Evolutionary conservation across 2,113 vertebrate species (phyloP), one percentile per base, ranked within the genome.

Genomic region (Apaloderma vittatum): DNA sequence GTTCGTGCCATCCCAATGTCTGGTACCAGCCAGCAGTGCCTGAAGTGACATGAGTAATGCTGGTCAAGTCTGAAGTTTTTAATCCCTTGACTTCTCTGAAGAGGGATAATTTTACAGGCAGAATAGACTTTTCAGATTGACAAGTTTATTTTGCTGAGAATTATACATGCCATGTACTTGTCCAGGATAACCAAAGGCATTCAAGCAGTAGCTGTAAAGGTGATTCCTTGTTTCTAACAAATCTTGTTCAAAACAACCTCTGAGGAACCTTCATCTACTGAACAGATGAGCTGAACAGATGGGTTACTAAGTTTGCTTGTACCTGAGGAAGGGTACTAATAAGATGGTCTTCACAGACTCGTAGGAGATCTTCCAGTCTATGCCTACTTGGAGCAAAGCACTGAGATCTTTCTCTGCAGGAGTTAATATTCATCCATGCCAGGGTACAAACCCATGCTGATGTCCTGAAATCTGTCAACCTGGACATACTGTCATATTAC

Each of bases 11-110:
- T 12, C 61, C 37, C 62, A 49, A 34, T 26, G 36, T 24, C 52
- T 45, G 4, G 5, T 9, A 32, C 4, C 34, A 88, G 22, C 9
- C 72, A 67, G 19, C 43, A 37, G 17, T 13, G 16, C 52, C 22
- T 6, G 11, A 45, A 11, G 27, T 52, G 45, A 68, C 32, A 63
- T 0, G 1, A 58, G 11, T 14, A 55, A 63, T 3, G 1, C 5
- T 51, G 9, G 34, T 55, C 51, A 87, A 8, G 7, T 45, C 1
- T 43, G 18, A 80, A 76, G 23, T 2, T 59, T 63, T 86, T 34
- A 52, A 3, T 55, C 12, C 26, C 26, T 67, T 59, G 17, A 52
- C 61, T 54, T 75, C 52, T 68, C 57, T 78, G n/a, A 78, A 78
- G 32, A 63, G 12, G 11, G 6, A 78, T 34, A 61, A 48, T 51